Evolutionary conservation across 1,140 invertebrate species (phyloP).

Genomic region (Eciton burchellii): DNA sequence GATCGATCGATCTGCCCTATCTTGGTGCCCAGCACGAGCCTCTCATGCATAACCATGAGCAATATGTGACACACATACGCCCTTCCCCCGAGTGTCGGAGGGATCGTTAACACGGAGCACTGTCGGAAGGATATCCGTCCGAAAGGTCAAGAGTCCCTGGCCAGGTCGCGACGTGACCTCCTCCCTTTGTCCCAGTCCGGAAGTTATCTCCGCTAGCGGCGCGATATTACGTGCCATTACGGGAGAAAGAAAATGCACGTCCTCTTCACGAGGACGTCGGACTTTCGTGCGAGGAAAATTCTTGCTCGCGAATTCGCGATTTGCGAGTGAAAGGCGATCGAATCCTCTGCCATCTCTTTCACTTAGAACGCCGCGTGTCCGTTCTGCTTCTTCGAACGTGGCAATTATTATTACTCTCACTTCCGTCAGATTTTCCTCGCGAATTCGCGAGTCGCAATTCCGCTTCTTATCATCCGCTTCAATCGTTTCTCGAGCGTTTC

Average conservation of each 20-base stretch:
- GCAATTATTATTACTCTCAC: not conserved
- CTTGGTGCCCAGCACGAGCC: slow-evolving; percentile 69
- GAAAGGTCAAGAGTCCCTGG: slow-evolving; percentile 83
- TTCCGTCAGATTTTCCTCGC: not conserved
- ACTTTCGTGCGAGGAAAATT: not conserved
- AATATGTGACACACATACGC: slow-evolving; percentile 78
- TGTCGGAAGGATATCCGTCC: slow-evolving; percentile 79
- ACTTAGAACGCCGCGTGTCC: not conserved
- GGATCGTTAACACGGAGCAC: slow-evolving; percentile 83
- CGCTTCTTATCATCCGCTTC: no score
- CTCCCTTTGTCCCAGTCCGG: slow-evolving; percentile 61
- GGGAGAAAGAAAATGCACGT: slow-evolving; percentile 4
- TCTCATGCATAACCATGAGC: slow-evolving; percentile 83
- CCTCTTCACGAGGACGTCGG: not conserved
- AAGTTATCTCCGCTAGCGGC: not conserved
- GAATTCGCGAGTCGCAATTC: not conserved
- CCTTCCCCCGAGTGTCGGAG: slow-evolving; percentile 66
- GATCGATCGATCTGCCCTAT: slow-evolving; percentile 79
- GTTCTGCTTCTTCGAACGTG: not conserved
- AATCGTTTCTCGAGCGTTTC: not conserved
- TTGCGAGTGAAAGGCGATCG: not conserved
- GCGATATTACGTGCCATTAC: not conserved
- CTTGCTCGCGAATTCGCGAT: not conserved
- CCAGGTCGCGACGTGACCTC: slow-evolving; percentile 74
- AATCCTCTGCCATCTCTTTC: not conserved